Conservation (phyloP, 2,113 vertebrate genomes). For the Pangasianodon gigas region DNA sequence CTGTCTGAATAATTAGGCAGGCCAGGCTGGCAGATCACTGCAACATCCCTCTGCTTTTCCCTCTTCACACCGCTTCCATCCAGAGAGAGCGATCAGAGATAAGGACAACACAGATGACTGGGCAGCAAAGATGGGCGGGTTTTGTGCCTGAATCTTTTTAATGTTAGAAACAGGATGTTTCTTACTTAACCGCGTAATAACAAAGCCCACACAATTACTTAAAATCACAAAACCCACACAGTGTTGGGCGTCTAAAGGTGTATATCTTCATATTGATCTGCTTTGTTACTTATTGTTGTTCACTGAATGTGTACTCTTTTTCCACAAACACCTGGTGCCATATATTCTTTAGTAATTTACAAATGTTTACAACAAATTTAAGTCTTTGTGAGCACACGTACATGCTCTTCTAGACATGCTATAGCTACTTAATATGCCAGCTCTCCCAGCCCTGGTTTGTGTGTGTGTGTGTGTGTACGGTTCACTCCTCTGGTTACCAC, state of each 20-base stretch:
- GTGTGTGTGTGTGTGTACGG: slow-evolving; percentile 35
- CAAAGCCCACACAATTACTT: not conserved
- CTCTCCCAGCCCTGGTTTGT: not conserved
- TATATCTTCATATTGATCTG: not conserved
- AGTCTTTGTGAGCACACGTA: not conserved
- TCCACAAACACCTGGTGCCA: not conserved
- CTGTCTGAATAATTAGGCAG: slow-evolving; percentile 40
- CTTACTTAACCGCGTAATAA: not conserved
- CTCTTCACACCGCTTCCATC: not conserved
- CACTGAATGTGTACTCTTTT: not conserved
- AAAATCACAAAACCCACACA: not conserved
- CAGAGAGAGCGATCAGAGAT: not conserved
- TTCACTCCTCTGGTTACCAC: slow-evolving; percentile 55
- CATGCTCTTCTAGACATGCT: not conserved
- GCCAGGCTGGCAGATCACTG: slow-evolving; percentile 10
- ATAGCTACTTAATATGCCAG: not conserved
- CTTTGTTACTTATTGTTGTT: not conserved
- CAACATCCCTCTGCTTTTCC: not conserved
- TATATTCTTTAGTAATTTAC: too few relatives aligned
- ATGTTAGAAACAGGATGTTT: slow-evolving; percentile 21
- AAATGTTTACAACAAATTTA: not conserved
- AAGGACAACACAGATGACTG: not conserved
- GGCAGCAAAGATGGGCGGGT: not conserved
- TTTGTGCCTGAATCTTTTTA: not conserved
- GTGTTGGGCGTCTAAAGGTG: not conserved